Evolutionary conservation across 2,797 vertebrate genomes (phyloP), one percentile per base, ranked within the genome.

Genomic region (Calcarius lapponicus): DNA sequence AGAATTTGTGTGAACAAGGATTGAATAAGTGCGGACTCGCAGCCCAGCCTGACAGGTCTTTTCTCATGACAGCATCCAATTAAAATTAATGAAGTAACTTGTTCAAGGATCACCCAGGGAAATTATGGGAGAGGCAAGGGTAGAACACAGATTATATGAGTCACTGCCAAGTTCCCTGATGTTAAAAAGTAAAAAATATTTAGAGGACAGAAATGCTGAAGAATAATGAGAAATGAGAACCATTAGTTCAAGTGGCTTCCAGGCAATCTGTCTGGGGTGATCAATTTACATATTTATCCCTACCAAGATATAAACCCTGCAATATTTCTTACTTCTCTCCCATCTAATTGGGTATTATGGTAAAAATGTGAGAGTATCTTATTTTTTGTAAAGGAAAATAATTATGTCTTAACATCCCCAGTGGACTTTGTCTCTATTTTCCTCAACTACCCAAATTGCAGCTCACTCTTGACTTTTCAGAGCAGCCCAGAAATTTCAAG

Each of bases 71-170:
- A 88, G 72, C 51, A 88, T 76, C 88, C 91, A 86, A 86, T 87
- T 94, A 91, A 95, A 94, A 95, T 92, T 94, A 88, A 95, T 73
- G 81, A 94, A 86, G 70, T 69, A 88, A 79, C 83, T 91, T 83
- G 64, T 73, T 88, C 50, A 45, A 71, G 78, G 81, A 87, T 90
- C 72, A 86, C 61, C 51, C 40, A 70, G 81, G 72, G 92, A 96
- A 94, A 83, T 58, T 47, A 57, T 32, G 64, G 57, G 69, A 94
- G 67, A 92, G 57, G n/a, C 29, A 11, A 54, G 18, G 65, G 48
- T 42, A 28, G 36, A 66, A 62, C 47, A 75, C 62, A 88, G 65
- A 76, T 67, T 85, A 65, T 75, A 42, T 31, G 75, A 93, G 51
- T 84, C 70, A 76, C 22, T 56, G 75, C 71, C 79, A 58, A 78